A percentile compares a stretch with the other conserved stretches of the same genome.
These are phyloP conservation scores for Desoria tigrina DNA, from an alignment of 2,888 invertebrate genomes.

Conservation along the genomic window DNA sequence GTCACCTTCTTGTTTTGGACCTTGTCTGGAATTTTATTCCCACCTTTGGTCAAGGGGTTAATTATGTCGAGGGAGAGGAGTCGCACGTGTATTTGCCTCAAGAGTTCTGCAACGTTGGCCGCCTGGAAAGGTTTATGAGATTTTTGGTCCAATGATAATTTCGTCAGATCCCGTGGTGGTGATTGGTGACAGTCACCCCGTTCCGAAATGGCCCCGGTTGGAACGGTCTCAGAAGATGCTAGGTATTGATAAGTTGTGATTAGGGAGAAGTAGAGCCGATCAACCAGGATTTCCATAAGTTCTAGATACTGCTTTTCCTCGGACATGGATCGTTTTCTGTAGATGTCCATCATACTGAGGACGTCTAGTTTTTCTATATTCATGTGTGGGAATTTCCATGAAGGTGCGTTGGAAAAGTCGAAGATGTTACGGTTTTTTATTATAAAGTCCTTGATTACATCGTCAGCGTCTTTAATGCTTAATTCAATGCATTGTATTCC, in stretches of 20 bases:
- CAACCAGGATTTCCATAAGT: conserved; percentile 36
- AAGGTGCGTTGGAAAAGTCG: conserved; percentile 24
- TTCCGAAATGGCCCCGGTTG: not conserved
- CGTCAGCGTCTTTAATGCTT: conserved; percentile 35
- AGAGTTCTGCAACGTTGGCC: too few species aligned
- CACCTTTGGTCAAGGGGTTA: too few species aligned
- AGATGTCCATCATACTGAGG: conserved; percentile 24
- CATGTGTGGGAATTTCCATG: conserved; percentile 44
- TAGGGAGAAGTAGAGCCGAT: conserved; percentile 40
- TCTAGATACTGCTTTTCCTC: conserved; percentile 33
- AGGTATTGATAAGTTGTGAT: conserved; percentile 17
- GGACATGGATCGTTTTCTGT: conserved; percentile 20
- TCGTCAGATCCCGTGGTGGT: too few species aligned
- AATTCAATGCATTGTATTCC: conserved; percentile 39
- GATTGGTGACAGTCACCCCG: not conserved
- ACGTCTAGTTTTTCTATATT: conserved; percentile 36
- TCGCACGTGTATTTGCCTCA: too few species aligned
- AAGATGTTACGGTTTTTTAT: conserved; percentile 10
- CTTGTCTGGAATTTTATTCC: too few species aligned
- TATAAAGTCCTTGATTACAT: conserved; percentile 29
- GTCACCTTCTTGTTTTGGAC: not conserved
- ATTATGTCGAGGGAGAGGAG: too few species aligned
- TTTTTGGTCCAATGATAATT: too few species aligned
- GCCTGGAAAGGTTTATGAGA: too few species aligned
- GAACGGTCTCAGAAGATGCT: not conserved